phyloP scores from a whole-genome alignment of 2,113 vertebrate species.

The Malurus alboscapulatus region DNA sequence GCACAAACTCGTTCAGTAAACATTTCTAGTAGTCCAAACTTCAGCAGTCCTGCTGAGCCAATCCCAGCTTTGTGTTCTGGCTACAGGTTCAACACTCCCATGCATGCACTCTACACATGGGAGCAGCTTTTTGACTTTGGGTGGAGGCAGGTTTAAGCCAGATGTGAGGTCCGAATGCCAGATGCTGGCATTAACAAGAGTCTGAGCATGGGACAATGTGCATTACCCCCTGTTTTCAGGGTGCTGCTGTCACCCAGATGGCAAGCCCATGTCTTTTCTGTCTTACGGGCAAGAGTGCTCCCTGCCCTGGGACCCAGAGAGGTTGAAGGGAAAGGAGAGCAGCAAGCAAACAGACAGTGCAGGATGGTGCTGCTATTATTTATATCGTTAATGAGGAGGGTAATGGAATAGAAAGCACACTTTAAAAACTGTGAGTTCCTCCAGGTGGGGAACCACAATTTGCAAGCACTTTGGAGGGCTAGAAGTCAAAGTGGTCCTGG shows the following conservation, averaged over 20 bases:
- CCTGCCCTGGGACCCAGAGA: background rate
- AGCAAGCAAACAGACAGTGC: background rate
- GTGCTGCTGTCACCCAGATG: background rate
- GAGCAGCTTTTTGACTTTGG: background rate
- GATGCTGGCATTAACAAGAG: background rate
- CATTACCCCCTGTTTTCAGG: background rate
- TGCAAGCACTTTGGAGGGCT: constrained; percentile 6
- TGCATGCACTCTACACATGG: fast-evolving
- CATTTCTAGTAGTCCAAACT: background rate
- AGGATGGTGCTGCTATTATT: background rate
- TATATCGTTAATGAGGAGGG: background rate
- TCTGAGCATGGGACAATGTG: background rate
- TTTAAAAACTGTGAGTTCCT: background rate
- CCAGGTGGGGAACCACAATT: background rate
- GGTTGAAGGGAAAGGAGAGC: background rate
- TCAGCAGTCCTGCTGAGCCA: background rate
- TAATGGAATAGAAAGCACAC: background rate
- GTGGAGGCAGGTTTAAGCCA: background rate
- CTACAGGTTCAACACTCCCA: background rate
- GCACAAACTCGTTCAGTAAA: background rate
- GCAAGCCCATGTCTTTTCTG: background rate
- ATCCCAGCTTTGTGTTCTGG: background rate
- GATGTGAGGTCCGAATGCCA: fast-evolving
- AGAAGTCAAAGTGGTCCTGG: background rate
- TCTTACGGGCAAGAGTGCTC: background rate